Base-by-base conservation (phyloP, 2,888 invertebrate genomes). In the Oscheius myriophilus region DNA sequence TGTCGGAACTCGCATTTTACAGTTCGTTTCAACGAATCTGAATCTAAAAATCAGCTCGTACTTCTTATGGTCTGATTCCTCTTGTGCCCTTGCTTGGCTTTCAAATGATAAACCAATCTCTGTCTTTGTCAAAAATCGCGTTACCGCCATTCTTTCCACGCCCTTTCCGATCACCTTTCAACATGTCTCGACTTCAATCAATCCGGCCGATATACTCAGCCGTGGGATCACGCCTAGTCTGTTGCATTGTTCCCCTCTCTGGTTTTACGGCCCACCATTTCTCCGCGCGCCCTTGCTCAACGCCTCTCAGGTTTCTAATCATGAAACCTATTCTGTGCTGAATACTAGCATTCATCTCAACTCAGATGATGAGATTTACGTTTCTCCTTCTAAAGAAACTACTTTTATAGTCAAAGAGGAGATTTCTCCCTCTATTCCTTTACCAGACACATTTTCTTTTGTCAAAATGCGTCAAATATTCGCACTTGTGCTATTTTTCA, bases 161-260 rank as follows among this genome's bases (percentile, higher is more conserved):
- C 33, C 54, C 2, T 12, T 54, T 18, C 23, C 26, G 9, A 23
- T 54, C 9, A 16, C 39, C 11, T 54, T 54, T 12, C 54, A 39
- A 33, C 26, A 54, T 25, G 54, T 54, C 16, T 11, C 11, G 9
- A 54, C 54, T 16, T 12, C 21, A 2, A n/a, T 16, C 11, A 54
- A 54, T 39, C 54, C 54, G 1, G 54, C 54, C 16, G 54, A 54
- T 18, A 54, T 54, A 16, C 39, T 54, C 12, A 54, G 54, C n/a
- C 54, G 54, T 25, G 54, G 54, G 18, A 25, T 14, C 21, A 51
- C 51, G 2, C 51, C 51, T 7, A 12, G 2, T 12, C 11, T 23
- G 18, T 7, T 51, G 7, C 21, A 51, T 12, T 14, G 1, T 1
- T 51, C 51, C 1, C 12, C 16, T n/a, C 18, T 51, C 1, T 51